Conservation (phyloP, 2,797 vertebrate species). For the Glyptemys insculpta region DNA sequence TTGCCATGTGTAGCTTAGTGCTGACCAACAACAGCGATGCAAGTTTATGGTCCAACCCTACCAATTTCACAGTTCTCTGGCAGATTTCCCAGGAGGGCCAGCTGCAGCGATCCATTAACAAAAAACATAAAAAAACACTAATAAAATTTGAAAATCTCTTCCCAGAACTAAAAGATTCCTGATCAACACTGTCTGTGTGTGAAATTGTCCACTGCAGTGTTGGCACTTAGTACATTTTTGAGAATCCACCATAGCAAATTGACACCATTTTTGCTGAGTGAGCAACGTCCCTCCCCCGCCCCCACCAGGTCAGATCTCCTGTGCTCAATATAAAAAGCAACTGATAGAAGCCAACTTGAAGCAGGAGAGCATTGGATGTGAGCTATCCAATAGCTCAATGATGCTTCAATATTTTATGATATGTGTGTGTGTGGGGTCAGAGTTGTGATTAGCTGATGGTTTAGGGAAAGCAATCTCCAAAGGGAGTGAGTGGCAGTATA, state of each 20-base stretch:
- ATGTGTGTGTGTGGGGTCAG: neutral
- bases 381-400: neutral
- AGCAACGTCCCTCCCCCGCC: neutral
- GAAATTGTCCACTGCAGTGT: neutral
- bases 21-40: neutral
- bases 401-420: neutral
- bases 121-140: constrained; percentile 54
- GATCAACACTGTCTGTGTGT: neutral
- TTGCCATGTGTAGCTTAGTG: constrained; percentile 15
- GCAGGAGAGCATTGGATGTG: fast-evolving
- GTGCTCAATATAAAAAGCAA: neutral
- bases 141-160: constrained; percentile 32
- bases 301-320: neutral
- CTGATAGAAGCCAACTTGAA: fast-evolving
- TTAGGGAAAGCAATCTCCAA: neutral
- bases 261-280: neutral
- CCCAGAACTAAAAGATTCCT: constrained; percentile 17
- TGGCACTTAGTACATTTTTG: neutral
- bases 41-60: neutral
- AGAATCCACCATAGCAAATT: constrained; percentile 15
- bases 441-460: neutral
- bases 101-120: constrained; percentile 38
- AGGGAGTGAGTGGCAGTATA: neutral
- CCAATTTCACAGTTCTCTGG: constrained; percentile 39
- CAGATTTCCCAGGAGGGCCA: constrained; percentile 39